Percentiles rank a stretch among this genome's conserved stretches.
These are phyloP conservation scores for Lepidothrix coronata DNA, from an alignment of 2,113 vertebrate species.

Conservation along the genomic window DNA sequence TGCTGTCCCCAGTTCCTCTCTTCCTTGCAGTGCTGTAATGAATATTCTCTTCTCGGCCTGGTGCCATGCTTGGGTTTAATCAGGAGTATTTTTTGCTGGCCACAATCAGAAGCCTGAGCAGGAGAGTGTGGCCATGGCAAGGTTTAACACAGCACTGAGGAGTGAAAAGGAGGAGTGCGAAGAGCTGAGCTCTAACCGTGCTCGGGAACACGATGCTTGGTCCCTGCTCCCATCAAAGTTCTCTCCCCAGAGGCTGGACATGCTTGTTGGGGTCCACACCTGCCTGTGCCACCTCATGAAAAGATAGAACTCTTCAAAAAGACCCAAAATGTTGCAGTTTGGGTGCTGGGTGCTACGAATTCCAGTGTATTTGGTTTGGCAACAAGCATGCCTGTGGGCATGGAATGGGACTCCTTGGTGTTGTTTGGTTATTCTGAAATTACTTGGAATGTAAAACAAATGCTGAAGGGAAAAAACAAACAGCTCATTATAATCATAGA, in stretches of 20 bases:
- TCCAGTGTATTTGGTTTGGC: background rate
- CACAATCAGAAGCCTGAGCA: background rate
- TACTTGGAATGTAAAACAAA: background rate
- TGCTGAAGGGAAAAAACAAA: background rate
- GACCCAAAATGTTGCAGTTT: background rate
- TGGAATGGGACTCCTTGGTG: background rate
- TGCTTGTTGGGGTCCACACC: background rate
- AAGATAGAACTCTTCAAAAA: background rate
- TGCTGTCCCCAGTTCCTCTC: background rate
- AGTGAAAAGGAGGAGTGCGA: background rate
- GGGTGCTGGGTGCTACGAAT: background rate
- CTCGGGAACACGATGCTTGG: background rate
- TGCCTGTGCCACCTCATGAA: background rate
- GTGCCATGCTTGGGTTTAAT: background rate
- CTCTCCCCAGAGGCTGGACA: background rate
- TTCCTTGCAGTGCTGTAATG: background rate
- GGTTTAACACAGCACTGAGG: background rate
- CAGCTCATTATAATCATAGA: background rate
- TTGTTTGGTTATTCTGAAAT: background rate
- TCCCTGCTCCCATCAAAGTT: background rate
- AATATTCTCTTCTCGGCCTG: background rate
- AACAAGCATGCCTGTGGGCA: accelerated
- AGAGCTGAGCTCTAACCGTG: background rate
- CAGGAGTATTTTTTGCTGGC: background rate
- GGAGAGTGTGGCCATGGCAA: background rate